Conservation (phyloP, 2,888 invertebrate genomes). For the Microctonus brassicae region DNA sequence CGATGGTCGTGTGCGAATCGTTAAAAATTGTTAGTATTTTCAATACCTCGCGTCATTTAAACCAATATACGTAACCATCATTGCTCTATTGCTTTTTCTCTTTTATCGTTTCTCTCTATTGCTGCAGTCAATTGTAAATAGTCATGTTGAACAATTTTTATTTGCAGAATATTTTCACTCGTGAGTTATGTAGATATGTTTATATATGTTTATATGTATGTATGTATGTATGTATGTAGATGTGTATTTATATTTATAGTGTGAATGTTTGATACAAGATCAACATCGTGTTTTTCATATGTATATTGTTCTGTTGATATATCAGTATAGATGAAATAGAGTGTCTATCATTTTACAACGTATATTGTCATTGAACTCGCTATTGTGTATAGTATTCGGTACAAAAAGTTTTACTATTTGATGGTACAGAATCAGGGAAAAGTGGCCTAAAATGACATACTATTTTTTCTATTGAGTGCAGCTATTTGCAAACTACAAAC, state of each 20-base stretch:
- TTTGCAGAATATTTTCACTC: constrained; percentile 56
- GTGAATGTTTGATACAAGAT: constrained; percentile 36
- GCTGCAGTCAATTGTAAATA: constrained; percentile 48
- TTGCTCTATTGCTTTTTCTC: not conserved
- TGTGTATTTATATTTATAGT: too few relatives aligned
- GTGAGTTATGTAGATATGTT: not conserved
- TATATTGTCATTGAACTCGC: not conserved
- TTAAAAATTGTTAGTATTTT: constrained; percentile 46
- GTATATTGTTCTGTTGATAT: not conserved
- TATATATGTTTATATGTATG: not conserved
- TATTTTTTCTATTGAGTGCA: too few relatives aligned
- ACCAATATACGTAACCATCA: constrained; percentile 8
- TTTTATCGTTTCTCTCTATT: not conserved
- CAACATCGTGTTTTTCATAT: constrained; percentile 31
- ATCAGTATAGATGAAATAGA: too few relatives aligned
- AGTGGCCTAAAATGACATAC: too few relatives aligned
- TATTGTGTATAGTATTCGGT: not conserved
- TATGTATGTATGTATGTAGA: not conserved
- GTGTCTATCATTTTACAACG: not conserved
- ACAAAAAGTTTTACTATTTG: too few relatives aligned
- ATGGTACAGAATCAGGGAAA: too few relatives aligned
- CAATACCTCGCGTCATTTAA: constrained; percentile 10
- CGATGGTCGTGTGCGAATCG: constrained; percentile 39
- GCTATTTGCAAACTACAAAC: too few relatives aligned
- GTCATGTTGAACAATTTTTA: constrained; percentile 55